phyloP scores from a whole-genome alignment of 2,797 vertebrate species.

The Cygnus olor region DNA sequence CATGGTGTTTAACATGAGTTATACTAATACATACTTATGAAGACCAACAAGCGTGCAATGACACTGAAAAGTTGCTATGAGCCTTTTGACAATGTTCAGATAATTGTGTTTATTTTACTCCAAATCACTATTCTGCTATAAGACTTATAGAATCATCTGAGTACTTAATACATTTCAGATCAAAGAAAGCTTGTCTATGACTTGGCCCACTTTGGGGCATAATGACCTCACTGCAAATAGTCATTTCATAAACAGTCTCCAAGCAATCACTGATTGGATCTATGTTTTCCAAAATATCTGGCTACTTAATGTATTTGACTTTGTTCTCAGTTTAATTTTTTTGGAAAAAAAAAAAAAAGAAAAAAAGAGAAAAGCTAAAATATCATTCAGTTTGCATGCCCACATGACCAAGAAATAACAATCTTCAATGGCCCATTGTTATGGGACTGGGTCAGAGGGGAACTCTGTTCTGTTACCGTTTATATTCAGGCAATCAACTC shows the following conservation, averaged over 20 bases:
- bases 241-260: neutral
- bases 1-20: neutral
- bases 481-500: neutral
- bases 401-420: neutral
- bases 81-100: neutral
- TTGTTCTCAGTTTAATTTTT: neutral
- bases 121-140: neutral
- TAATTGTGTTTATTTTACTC: neutral
- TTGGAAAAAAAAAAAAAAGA: neutral
- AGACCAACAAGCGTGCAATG: neutral
- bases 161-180: neutral
- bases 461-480: neutral
- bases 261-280: neutral
- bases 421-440: neutral
- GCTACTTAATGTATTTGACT: neutral
- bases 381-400: neutral
- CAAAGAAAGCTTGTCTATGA: neutral
- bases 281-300: neutral
- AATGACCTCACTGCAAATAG: neutral
- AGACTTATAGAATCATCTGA: neutral
- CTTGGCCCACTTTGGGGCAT: neutral
- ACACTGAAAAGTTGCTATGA: rapidly evolving
- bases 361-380: neutral
- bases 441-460: neutral
- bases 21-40: neutral